A percentile compares a stretch with the other conserved stretches of the same genome.
Evolutionary conservation across 1,140 invertebrate genomes (phyloP).

Genomic region (Galendromus occidentalis): DNA sequence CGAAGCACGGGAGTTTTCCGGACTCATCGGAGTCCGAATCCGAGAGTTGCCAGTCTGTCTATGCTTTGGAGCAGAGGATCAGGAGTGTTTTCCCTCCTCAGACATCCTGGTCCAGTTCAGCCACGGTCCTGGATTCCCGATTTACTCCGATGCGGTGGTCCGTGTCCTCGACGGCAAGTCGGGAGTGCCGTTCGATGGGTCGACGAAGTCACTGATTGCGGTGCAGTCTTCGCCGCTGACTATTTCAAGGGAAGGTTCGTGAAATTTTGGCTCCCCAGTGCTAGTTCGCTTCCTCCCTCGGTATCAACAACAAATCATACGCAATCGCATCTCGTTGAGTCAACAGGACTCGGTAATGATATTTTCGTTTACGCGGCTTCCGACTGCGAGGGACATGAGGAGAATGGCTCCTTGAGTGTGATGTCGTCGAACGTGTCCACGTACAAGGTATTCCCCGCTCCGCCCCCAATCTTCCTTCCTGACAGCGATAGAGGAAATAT

Average conservation of each 20-base stretch:
- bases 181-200: neutral
- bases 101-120: slow-evolving; percentile 63
- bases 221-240: slow-evolving; percentile 30
- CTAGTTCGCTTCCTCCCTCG: neutral
- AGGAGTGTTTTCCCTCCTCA: neutral
- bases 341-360: slow-evolving; percentile 42
- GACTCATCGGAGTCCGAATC: no score
- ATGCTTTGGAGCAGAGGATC: no score
- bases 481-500: no score
- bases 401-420: no score
- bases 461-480: neutral
- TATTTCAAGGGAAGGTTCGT: slow-evolving; percentile 29
- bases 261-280: neutral
- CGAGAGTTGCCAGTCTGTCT: no score
- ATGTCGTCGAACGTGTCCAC: neutral
- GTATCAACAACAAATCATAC: neutral
- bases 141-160: slow-evolving; percentile 52
- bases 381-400: slow-evolving; percentile 34
- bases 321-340: slow-evolving; percentile 25
- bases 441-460: neutral
- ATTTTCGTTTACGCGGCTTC: slow-evolving; percentile 51
- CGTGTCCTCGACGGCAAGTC: slow-evolving; percentile 13
- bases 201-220: slow-evolving; percentile 22
- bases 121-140: slow-evolving; percentile 46
- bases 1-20: no score